phyloP scores from a whole-genome alignment of 2,113 vertebrate species.

The Datnioides undecimradiatus region DNA sequence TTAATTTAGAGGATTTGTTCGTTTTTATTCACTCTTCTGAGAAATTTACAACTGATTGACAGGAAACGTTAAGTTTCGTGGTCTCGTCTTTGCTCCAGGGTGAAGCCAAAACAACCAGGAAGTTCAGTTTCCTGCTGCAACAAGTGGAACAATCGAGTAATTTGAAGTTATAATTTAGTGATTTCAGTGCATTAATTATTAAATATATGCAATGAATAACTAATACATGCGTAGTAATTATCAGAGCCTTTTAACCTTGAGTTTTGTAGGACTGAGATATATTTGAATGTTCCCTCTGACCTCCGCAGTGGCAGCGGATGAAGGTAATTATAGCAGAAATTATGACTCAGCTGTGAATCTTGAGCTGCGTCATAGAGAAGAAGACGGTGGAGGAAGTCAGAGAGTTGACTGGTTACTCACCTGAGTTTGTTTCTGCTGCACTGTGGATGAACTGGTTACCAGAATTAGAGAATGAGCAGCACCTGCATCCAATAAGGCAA shows the following conservation, averaged over 20 bases:
- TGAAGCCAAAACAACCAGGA: background rate
- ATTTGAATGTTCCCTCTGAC: background rate
- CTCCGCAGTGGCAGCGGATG: background rate
- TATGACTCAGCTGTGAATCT: too few relatives aligned
- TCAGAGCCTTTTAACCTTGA: background rate
- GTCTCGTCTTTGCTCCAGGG: too few relatives aligned
- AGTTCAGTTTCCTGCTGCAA: background rate
- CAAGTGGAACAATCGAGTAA: too few relatives aligned
- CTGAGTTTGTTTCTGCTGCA: background rate
- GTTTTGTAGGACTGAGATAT: background rate
- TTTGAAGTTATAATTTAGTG: background rate
- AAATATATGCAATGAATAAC: background rate
- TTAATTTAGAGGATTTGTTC: too few relatives aligned
- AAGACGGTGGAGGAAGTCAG: background rate
- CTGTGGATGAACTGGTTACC: background rate
- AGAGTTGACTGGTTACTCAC: conserved; percentile 23
- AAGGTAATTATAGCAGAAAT: background rate
- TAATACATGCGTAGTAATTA: background rate
- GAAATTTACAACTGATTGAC: too few relatives aligned
- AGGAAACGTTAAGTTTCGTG: too few relatives aligned
- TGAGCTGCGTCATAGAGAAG: background rate
- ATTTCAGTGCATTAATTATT: background rate
- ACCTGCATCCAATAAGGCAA: background rate
- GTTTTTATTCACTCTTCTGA: too few relatives aligned
- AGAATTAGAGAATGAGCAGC: background rate